Conservation (phyloP, 2,888 invertebrate genomes). For the Nyleta sp. region DNA sequence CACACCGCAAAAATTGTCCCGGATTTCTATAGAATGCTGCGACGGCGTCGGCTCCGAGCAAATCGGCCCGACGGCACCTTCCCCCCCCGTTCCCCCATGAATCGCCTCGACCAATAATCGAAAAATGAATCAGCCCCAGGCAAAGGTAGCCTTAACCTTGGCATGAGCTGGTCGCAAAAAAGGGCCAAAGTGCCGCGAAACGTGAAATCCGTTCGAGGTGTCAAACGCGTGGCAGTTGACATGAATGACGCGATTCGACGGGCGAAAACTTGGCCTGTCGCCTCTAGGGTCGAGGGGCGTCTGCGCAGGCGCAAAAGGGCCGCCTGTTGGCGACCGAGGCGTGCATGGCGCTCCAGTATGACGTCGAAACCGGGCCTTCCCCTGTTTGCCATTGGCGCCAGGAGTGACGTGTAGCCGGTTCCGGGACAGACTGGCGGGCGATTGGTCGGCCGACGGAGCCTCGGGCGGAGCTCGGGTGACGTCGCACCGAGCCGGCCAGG, state of each 20-base stretch:
- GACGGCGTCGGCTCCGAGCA: too few species aligned
- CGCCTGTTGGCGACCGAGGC: constrained; percentile 49
- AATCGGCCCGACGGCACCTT: too few species aligned
- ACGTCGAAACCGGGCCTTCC: too few species aligned
- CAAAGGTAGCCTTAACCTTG: constrained; percentile 18
- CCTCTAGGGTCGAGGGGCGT: not conserved
- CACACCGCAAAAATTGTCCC: too few species aligned
- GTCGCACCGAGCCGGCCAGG: constrained; percentile 42
- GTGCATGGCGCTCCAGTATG: too few species aligned
- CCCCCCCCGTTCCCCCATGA: too few species aligned
- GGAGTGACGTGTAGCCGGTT: too few species aligned
- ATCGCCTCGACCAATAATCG: too few species aligned
- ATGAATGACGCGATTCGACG: constrained; percentile 75
- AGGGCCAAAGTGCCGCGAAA: not conserved
- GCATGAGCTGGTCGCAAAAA: constrained; percentile 8
- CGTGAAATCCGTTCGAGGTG: constrained; percentile 45
- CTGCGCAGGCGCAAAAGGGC: constrained; percentile 43
- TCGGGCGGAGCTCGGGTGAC: constrained; percentile 37
- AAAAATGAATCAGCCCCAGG: too few species aligned
- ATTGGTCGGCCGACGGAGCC: constrained; percentile 9
- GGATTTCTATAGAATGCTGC: too few species aligned
- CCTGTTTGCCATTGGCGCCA: too few species aligned
- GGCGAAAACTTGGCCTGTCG: not conserved
- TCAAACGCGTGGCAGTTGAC: constrained; percentile 78
- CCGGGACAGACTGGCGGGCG: not conserved